phyloP scores from a whole-genome alignment of 2,113 vertebrate genomes.

The Poeciliopsis retropinna region DNA sequence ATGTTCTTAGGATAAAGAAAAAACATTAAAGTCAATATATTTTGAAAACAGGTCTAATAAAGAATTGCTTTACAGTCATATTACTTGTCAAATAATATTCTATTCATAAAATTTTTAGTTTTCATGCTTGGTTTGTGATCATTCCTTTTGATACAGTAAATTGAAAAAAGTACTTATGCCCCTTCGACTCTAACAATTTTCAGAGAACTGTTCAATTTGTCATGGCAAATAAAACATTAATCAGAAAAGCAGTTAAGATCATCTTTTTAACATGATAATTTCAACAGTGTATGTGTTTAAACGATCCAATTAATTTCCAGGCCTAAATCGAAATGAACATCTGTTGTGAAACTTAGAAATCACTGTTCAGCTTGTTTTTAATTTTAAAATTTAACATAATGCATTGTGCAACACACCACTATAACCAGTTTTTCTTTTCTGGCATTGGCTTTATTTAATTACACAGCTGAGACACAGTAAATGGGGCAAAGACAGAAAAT shows the following conservation, averaged over 20 bases:
- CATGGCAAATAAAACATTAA: not conserved
- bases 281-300: too few species aligned
- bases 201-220: too few species aligned
- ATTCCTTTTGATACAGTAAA: slow-evolving; percentile 14
- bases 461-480: not conserved
- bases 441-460: not conserved
- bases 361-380: not conserved
- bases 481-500: not conserved
- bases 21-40: too few species aligned
- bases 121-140: slow-evolving; percentile 9
- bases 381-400: not conserved
- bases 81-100: not conserved
- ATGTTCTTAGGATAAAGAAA: too few species aligned
- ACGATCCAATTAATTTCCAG: too few species aligned
- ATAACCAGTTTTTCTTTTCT: not conserved
- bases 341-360: too few species aligned
- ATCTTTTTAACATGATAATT: too few species aligned
- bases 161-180: not conserved
- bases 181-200: not conserved
- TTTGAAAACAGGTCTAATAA: too few species aligned
- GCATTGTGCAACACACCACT: not conserved
- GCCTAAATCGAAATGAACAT: too few species aligned
- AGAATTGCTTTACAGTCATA: too few species aligned
- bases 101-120: slow-evolving; percentile 13
- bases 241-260: not conserved